Percentiles rank a stretch among this genome's conserved stretches.
These are phyloP conservation scores for Loxodonta africana DNA, from an alignment of 2,113 vertebrate genomes.

Conservation along the genomic window DNA sequence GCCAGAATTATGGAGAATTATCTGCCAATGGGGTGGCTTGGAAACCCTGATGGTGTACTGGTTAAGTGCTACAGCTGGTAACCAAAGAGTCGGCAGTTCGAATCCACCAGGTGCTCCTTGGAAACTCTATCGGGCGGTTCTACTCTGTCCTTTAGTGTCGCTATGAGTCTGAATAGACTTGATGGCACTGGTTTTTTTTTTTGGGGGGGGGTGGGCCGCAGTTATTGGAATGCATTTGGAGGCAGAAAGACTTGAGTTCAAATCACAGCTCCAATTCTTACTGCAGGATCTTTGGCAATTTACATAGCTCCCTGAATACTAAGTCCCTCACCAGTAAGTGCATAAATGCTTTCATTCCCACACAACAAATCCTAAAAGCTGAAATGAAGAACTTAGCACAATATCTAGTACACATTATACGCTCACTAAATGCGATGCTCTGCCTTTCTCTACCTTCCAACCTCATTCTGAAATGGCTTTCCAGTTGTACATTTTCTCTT, in stretches of 20 bases:
- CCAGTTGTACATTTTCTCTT: not conserved
- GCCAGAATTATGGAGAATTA: not conserved
- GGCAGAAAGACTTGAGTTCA: not conserved
- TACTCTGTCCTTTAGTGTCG: too few relatives aligned
- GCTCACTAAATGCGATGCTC: slow-evolving; percentile 24
- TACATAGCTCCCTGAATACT: not conserved
- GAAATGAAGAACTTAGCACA: not conserved
- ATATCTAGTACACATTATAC: not conserved
- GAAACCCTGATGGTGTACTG: too few relatives aligned
- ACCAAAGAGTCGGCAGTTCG: too few relatives aligned
- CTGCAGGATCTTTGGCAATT: not conserved
- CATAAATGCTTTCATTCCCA: not conserved
- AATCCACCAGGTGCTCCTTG: too few relatives aligned
- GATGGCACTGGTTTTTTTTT: too few relatives aligned
- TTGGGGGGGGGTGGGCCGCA: too few relatives aligned
- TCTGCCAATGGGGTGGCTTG: not conserved
- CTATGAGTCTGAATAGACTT: too few relatives aligned
- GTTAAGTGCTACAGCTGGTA: too few relatives aligned
- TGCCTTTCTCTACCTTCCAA: not conserved
- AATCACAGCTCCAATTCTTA: not conserved
- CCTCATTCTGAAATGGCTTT: not conserved
- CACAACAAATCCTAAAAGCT: not conserved
- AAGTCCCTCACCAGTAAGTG: not conserved
- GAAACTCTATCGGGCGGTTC: too few relatives aligned
- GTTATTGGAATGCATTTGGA: not conserved